Conservation (phyloP, 2,113 vertebrate species). For the Cinclus cinclus region DNA sequence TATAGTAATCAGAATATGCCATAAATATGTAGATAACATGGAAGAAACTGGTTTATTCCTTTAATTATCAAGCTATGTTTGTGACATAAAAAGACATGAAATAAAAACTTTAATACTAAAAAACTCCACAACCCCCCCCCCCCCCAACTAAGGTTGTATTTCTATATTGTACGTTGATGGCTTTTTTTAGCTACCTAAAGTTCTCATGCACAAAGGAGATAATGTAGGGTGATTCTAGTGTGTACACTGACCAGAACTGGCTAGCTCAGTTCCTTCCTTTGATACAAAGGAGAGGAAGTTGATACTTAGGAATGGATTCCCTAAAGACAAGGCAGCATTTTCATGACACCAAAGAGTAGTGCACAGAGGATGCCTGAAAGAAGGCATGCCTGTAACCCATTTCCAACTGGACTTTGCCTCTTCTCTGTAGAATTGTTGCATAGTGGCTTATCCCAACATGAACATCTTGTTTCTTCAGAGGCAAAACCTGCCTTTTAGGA, state of each 20-base stretch:
- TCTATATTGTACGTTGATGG: neutral
- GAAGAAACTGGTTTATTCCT: neutral
- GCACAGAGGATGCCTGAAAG: neutral
- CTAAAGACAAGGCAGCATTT: neutral
- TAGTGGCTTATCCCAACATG: neutral
- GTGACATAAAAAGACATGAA: neutral
- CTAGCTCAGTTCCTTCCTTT: neutral
- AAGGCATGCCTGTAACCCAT: neutral
- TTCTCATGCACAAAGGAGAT: neutral
- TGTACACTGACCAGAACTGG: neutral
- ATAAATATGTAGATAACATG: neutral
- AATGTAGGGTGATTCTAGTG: neutral
- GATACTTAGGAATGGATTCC: neutral
- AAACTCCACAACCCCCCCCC: accelerated
- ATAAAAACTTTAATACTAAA: neutral
- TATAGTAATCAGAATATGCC: neutral
- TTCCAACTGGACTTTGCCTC: neutral
- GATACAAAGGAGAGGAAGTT: neutral
- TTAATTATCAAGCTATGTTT: neutral
- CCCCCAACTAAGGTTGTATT: neutral
- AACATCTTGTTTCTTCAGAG: neutral
- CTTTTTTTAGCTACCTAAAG: neutral
- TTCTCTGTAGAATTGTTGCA: neutral
- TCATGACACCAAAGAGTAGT: neutral
- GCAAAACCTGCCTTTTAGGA: neutral